These are phyloP conservation scores for Caenorhabditis virilis DNA, from an alignment of 2,888 invertebrate genomes.

Conservation along the genomic window DNA sequence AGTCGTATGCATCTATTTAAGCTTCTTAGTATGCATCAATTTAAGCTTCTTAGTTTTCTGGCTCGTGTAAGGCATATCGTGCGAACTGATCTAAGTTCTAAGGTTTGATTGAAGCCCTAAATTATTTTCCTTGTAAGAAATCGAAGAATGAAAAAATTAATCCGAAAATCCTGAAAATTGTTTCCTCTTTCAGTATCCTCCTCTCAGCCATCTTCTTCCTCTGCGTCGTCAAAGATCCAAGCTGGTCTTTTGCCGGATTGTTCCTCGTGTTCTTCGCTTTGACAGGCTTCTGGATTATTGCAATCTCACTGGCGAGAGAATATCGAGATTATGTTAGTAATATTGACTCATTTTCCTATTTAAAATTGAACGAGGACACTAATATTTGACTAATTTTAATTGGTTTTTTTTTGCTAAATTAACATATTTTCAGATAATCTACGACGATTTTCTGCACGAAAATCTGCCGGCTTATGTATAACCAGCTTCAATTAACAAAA, in stretches of 20 bases:
- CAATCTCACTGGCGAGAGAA: conserved; percentile 38
- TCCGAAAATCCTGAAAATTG: too few species aligned
- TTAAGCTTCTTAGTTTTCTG: too few species aligned
- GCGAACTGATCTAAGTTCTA: not conserved
- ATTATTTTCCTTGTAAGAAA: not conserved
- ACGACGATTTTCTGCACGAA: conserved; percentile 42
- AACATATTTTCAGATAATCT: conserved; percentile 40
- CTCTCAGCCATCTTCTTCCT: conserved; percentile 44
- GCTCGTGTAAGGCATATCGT: too few species aligned
- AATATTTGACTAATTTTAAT: conserved; percentile 4
- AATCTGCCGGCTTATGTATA: conserved; percentile 34
- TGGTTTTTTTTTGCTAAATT: too few species aligned
- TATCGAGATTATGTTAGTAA: conserved; percentile 44
- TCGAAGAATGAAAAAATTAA: too few species aligned
- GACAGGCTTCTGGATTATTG: conserved; percentile 41
- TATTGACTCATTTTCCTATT: conserved; percentile 18
- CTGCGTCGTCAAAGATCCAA: conserved; percentile 39
- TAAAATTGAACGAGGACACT: not conserved
- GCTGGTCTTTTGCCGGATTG: conserved; percentile 36
- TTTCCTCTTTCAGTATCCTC: conserved; percentile 37
- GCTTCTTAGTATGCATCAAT: too few species aligned
- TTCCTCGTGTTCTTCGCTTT: conserved; percentile 37
- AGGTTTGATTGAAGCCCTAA: not conserved
- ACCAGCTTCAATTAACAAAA: too few species aligned
- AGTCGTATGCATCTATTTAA: too few species aligned